Conservation (phyloP, 2,113 vertebrate species). For the Salvator merianae region DNA sequence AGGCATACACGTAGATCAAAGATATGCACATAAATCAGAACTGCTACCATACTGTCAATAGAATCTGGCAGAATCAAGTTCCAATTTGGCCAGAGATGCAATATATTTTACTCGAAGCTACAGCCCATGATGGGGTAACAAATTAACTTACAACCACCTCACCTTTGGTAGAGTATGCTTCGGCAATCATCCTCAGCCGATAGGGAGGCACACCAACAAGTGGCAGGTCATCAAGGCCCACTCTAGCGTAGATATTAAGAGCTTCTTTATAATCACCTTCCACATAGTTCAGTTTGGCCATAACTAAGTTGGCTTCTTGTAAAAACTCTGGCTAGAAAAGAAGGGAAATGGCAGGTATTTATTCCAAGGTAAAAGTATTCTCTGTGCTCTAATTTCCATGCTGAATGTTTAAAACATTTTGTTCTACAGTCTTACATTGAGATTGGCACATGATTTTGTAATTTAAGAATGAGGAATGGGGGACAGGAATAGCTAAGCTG, state of each 20-base stretch:
- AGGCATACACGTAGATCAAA: not conserved
- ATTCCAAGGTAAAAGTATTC: not conserved
- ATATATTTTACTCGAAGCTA: not conserved
- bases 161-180: slow-evolving; percentile 96
- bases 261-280: slow-evolving; percentile 92
- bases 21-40: no score
- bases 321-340: slow-evolving; percentile 88
- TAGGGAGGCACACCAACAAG: slow-evolving; percentile 86
- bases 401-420: not conserved
- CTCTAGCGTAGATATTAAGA: slow-evolving; percentile 82
- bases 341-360: slow-evolving; percentile 29
- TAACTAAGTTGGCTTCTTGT: slow-evolving; percentile 90
- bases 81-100: not conserved
- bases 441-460: not conserved
- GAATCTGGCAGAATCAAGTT: not conserved
- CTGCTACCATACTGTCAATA: not conserved
- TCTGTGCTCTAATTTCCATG: not conserved
- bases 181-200: slow-evolving; percentile 91
- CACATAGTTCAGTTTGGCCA: slow-evolving; percentile 94
- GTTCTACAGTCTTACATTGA: not conserved
- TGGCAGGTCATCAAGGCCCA: slow-evolving; percentile 88
- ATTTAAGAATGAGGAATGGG: not conserved
- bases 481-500: not conserved
- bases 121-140: not conserved
- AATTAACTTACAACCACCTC: slow-evolving; percentile 20